Conservation (phyloP, 2,113 vertebrate species). For the Ameiurus melas region DNA sequence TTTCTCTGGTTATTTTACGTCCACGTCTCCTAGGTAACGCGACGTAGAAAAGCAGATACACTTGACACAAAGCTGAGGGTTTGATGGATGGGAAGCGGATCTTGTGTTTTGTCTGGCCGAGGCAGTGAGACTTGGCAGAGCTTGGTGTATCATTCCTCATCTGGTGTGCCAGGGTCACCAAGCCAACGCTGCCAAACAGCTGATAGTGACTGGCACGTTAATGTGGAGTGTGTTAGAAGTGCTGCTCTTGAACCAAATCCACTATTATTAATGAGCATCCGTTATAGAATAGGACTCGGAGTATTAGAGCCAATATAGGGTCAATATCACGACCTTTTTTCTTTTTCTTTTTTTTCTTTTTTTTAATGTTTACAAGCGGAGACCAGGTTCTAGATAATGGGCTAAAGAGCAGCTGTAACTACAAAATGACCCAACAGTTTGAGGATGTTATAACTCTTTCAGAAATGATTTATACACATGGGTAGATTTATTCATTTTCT, state of each 20-base stretch:
- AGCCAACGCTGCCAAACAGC: slow-evolving; percentile 32
- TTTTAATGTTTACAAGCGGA: background rate
- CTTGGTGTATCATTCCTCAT: slow-evolving; percentile 41
- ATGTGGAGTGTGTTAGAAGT: background rate
- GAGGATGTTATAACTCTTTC: background rate
- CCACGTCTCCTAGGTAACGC: slow-evolving; percentile 40
- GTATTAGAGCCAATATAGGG: too few relatives aligned
- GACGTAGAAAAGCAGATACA: slow-evolving; percentile 40
- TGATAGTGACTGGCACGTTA: slow-evolving; percentile 41
- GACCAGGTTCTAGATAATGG: background rate
- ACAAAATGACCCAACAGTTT: background rate
- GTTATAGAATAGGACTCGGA: background rate
- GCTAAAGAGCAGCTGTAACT: background rate
- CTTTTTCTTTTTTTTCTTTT: background rate
- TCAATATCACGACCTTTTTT: background rate
- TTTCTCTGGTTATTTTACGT: background rate
- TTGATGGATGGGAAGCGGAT: slow-evolving; percentile 66
- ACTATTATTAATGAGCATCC: slow-evolving; percentile 21
- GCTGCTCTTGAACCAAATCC: slow-evolving; percentile 4
- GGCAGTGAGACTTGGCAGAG: slow-evolving; percentile 49
- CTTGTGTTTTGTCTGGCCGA: slow-evolving; percentile 65
- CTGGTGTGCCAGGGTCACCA: slow-evolving; percentile 38
- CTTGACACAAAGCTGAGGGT: slow-evolving; percentile 41
- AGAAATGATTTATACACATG: background rate
- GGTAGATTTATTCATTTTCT: background rate